phyloP scores from a whole-genome alignment of 2,113 vertebrate species.

The Ceyx melanurus region DNA sequence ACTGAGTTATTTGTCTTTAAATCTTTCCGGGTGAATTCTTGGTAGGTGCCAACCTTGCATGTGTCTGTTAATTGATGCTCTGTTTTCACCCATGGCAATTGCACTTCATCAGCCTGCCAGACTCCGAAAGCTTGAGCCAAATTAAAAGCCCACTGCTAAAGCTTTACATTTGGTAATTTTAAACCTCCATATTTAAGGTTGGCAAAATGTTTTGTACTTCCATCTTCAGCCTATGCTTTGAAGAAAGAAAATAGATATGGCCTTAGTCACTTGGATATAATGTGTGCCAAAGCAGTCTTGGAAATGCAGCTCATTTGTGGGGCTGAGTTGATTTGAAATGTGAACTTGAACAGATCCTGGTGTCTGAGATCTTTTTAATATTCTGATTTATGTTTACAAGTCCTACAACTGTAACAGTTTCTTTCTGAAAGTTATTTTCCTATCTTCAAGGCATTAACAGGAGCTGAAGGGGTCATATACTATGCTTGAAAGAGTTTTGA shows the following conservation, averaged over 20 bases:
- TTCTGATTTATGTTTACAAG: not conserved
- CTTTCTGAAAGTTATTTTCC: not conserved
- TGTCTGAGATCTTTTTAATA: not conserved
- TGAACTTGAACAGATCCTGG: not conserved
- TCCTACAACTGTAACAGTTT: not conserved
- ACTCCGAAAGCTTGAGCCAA: constrained; percentile 53
- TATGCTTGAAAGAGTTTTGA: not conserved
- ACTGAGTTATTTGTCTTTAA: constrained; percentile 69
- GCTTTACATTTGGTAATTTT: constrained; percentile 52
- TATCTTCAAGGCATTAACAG: not conserved
- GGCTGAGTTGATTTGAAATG: not conserved
- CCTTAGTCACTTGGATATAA: not conserved
- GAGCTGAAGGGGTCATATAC: not conserved
- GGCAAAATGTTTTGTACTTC: constrained; percentile 38
- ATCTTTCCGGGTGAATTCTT: constrained; percentile 67
- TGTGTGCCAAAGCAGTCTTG: not conserved
- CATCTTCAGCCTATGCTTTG: not conserved
- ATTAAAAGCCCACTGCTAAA: constrained; percentile 59
- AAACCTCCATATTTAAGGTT: constrained; percentile 42
- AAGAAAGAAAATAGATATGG: not conserved
- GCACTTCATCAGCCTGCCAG: constrained; percentile 66
- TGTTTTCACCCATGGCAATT: constrained; percentile 70
- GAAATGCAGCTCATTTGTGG: constrained; percentile 3
- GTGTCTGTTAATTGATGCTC: constrained; percentile 71
- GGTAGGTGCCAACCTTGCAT: constrained; percentile 64